Percentiles rank a stretch among this genome's conserved stretches.
Conservation (phyloP, 2,113 vertebrate species). For the Nematolebias whitei region DNA sequence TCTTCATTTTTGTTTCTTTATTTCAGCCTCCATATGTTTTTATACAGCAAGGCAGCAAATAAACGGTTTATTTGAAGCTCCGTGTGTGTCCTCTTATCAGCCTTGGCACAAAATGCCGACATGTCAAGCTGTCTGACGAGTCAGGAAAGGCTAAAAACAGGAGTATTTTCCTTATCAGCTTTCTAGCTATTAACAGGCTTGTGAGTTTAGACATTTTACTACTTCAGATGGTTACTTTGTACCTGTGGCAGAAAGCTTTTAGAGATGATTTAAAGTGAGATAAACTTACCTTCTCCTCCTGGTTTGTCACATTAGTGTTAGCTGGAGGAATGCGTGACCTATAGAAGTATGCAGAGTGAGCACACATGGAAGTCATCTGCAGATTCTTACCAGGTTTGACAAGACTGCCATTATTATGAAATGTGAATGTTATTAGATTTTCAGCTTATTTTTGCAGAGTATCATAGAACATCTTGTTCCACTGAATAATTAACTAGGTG, state of each 20-base stretch:
- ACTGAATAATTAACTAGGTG: not conserved
- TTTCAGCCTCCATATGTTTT: not conserved
- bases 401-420: constrained; percentile 7
- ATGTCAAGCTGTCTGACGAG: constrained; percentile 12
- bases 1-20: not conserved
- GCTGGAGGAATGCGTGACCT: constrained; percentile 43
- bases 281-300: not conserved
- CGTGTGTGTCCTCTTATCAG: constrained; percentile 15
- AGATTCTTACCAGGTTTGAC: constrained; percentile 18
- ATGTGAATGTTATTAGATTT: constrained; percentile 19
- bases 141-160: constrained; percentile 11
- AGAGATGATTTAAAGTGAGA: constrained; percentile 11
- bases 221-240: constrained; percentile 1
- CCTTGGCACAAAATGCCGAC: constrained; percentile 23
- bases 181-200: constrained; percentile 6
- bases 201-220: constrained; percentile 20
- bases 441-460: not conserved
- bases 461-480: not conserved
- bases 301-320: constrained; percentile 8
- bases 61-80: not conserved
- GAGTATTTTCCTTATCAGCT: constrained; percentile 22
- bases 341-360: constrained; percentile 5
- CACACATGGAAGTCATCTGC: constrained; percentile 35
- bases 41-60: constrained; percentile 19
- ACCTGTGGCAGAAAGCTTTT: not conserved